Conservation (phyloP, 1,140 invertebrate species). For the Drosophila micromelanica region DNA sequence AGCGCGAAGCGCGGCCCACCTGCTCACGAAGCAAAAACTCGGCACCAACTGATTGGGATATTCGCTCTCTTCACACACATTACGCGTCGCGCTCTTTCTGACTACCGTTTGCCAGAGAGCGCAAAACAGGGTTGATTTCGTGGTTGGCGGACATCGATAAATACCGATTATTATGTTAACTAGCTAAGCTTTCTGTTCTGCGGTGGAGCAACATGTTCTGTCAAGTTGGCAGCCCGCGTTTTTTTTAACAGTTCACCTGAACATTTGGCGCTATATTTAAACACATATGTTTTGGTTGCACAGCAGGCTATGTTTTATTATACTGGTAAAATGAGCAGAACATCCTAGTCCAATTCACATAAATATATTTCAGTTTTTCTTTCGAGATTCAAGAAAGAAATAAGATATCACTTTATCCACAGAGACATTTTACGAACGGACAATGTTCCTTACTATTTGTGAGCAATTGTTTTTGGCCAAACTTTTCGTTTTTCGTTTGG, state of each 20-base stretch:
- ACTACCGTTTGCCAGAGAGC: neutral
- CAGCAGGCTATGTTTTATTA: too few relatives aligned
- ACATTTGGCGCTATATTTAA: neutral
- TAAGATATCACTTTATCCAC: neutral
- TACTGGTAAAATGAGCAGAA: too few relatives aligned
- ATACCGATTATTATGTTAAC: neutral
- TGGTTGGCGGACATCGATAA: conserved; percentile 2
- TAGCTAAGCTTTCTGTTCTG: neutral
- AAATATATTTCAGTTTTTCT: too few relatives aligned
- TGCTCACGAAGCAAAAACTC: conserved; percentile 52
- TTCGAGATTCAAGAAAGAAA: too few relatives aligned
- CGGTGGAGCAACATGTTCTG: neutral
- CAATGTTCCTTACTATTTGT: too few relatives aligned
- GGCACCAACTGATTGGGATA: conserved; percentile 41
- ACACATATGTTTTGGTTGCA: neutral
- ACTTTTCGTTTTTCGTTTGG: neutral
- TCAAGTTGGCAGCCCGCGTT: conserved; percentile 13
- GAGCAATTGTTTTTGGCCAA: too few relatives aligned
- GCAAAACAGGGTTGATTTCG: conserved; percentile 1
- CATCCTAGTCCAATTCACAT: too few relatives aligned
- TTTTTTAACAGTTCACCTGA: too few relatives aligned
- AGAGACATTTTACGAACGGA: too few relatives aligned
- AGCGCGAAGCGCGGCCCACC: conserved; percentile 42
- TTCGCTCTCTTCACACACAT: conserved; percentile 12
- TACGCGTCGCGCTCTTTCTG: neutral